These are phyloP conservation scores for Dolichotis patagonum DNA, from an alignment of 2,113 vertebrate species.

Conservation along the genomic window DNA sequence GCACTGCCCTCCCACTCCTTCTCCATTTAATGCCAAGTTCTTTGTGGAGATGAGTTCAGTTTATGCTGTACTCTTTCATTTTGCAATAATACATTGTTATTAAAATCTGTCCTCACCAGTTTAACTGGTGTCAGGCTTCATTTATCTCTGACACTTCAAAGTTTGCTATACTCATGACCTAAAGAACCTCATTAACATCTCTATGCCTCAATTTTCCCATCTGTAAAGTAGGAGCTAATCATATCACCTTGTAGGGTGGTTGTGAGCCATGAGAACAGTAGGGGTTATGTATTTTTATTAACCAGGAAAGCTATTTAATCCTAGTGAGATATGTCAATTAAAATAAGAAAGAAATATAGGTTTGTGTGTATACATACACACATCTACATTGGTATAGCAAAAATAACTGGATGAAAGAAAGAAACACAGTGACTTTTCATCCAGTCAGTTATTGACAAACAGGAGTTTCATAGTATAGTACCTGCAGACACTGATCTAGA, in stretches of 20 bases:
- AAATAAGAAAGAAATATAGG: constrained; percentile 40
- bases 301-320: background rate
- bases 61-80: background rate
- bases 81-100: no score
- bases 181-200: background rate
- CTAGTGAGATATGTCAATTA: background rate
- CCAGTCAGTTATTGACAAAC: background rate
- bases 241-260: background rate
- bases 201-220: background rate
- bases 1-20: background rate
- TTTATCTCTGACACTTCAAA: background rate
- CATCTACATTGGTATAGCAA: background rate
- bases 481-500: background rate
- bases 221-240: constrained; percentile 22
- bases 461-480: background rate
- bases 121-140: background rate
- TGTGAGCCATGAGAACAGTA: background rate
- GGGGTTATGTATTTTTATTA: constrained; percentile 31
- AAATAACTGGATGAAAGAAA: background rate
- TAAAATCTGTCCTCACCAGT: background rate
- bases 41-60: background rate
- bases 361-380: background rate
- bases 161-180: background rate
- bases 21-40: background rate
- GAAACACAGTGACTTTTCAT: background rate